Evolutionary conservation across 2,888 invertebrate species (phyloP), one percentile per base, ranked within the genome.

Genomic region (Hirtodrosophila cameraria): DNA sequence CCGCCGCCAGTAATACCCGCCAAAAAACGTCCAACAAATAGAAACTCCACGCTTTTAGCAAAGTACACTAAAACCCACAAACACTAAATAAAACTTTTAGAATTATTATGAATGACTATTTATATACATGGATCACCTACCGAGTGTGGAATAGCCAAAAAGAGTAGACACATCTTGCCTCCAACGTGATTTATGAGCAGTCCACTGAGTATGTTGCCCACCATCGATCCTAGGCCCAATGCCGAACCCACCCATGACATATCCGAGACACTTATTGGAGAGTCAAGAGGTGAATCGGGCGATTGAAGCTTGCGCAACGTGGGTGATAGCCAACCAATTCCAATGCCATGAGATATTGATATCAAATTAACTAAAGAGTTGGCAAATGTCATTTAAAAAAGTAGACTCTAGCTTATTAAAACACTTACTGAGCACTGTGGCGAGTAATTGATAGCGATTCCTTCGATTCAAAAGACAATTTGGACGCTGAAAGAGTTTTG

Each of bases 241-340:
- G 85, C 46, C 0, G 90, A 89, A 11, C 89, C 90, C 50, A 90
- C 83, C 90, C 89, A 90, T 1, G 90, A 90, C 2, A 84, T 58
- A 28, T 90, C 85, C 2, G 64, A 54, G 4, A 86, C 72, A 2
- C 49, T 64, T 1, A 88, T 38, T 2, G 53, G 15, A 45, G 88
- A 85, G 4, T 64, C 25, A 1, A 89, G 54, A 0, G 89, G 88
- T 0, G 82, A 65, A 0, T 69, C 61, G 0, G 20, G 7, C 0
- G 88, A 86, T 35, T 88, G 83, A 15, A 90, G 59, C 41, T 83
- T 84, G 2, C 81, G 66, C 9, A 90, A 50, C 7, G 86, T 87
- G 12, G 90, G 90, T 4, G 90, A 86, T 0, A 89, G 63, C 91
- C 90, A 90, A 11, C 90, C 90, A 2, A 88, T 41, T 9, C 87